Evolutionary conservation across 2,113 vertebrate species (phyloP).

Genomic region (Hemiscyllium ocellatum): DNA sequence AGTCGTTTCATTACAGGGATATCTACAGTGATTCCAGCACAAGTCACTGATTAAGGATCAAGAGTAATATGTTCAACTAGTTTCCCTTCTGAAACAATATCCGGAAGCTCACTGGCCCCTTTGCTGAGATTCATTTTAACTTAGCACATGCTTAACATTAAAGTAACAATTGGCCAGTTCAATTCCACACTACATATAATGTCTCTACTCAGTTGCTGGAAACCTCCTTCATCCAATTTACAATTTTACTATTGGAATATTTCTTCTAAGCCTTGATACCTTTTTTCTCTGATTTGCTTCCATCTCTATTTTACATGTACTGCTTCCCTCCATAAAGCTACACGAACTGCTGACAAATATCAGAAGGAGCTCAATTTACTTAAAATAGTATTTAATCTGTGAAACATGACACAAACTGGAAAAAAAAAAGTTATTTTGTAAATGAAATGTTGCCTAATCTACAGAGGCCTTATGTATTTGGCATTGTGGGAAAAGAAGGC

Average conservation of each 20-base stretch:
- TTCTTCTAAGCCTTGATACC: not conserved
- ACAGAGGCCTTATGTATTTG: not conserved
- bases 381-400: not conserved
- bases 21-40: not conserved
- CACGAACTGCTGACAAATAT: not conserved
- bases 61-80: too few species aligned
- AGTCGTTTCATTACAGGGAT: not conserved
- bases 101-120: not conserved
- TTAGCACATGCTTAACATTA: not conserved
- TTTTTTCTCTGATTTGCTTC: not conserved
- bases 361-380: not conserved
- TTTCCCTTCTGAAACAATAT: not conserved
- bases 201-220: not conserved
- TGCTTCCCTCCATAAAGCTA: not conserved
- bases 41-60: not conserved
- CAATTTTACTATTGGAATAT: not conserved
- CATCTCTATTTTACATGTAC: not conserved
- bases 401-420: not conserved
- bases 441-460: not conserved
- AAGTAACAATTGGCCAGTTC: not conserved
- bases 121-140: not conserved
- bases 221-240: not conserved
- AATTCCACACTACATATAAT: rapidly evolving
- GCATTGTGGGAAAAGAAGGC: not conserved
- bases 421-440: not conserved